These are phyloP conservation scores for Sycobia sp. DNA, from an alignment of 1,140 invertebrate genomes.

Conservation along the genomic window DNA sequence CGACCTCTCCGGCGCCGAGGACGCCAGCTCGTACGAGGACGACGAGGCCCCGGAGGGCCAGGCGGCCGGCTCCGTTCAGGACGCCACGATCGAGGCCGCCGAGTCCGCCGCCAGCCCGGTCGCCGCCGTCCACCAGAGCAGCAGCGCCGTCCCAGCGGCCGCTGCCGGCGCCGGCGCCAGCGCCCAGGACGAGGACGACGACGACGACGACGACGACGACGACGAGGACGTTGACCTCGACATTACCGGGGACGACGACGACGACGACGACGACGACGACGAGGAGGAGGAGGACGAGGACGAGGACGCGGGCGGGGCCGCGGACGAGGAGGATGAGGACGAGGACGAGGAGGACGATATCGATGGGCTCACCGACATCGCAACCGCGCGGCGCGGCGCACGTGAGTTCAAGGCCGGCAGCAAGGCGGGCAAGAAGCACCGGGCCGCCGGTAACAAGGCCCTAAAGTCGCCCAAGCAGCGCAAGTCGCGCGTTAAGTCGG, in stretches of 20 bases:
- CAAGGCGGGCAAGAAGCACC: constrained; percentile 23
- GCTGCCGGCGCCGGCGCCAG: constrained; percentile 61
- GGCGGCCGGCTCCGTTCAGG: constrained; percentile 56
- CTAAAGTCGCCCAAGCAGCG: not conserved
- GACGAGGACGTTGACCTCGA: constrained; percentile 46
- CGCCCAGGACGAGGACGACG: constrained; percentile 65
- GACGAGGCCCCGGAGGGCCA: constrained; percentile 63
- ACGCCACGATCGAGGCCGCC: constrained; percentile 46
- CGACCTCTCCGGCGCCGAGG: constrained; percentile 43
- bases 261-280: constrained; percentile 62
- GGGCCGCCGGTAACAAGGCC: not conserved
- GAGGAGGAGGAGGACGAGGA: constrained; percentile 63
- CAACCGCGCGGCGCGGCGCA: constrained; percentile 63
- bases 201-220: constrained; percentile 47
- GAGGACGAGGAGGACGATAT: constrained; percentile 76
- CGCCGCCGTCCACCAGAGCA: constrained; percentile 46
- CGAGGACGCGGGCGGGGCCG: constrained; percentile 70
- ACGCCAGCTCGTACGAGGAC: constrained; percentile 65
- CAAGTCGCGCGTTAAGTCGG: not conserved
- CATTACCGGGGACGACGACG: constrained; percentile 42
- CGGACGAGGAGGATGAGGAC: constrained; percentile 74
- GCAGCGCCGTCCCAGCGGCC: constrained; percentile 44
- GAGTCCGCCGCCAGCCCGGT: constrained; percentile 44
- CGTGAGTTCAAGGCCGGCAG: constrained; percentile 26
- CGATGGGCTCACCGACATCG: constrained; percentile 68